A percentile compares a stretch with the other conserved stretches of the same genome.
These are phyloP conservation scores for Coremacera marginata DNA, from an alignment of 2,888 invertebrate genomes.

Conservation along the genomic window DNA sequence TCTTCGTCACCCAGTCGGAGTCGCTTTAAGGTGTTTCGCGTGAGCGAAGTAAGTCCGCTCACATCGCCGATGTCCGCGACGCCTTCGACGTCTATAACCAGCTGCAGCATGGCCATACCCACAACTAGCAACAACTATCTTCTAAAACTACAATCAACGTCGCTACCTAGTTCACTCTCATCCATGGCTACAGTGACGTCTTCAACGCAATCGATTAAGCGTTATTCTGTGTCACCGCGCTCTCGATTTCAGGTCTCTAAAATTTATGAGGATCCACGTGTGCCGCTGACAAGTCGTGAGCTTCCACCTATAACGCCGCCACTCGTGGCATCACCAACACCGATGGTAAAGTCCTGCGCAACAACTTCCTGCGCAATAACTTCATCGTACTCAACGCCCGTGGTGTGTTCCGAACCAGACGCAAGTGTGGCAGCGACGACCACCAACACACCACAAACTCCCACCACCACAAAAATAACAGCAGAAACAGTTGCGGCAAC, in stretches of 20 bases:
- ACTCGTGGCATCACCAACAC: slow-evolving; percentile 62
- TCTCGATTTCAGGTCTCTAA: slow-evolving; percentile 66
- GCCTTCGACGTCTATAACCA: slow-evolving; percentile 24
- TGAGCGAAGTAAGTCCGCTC: slow-evolving; percentile 63
- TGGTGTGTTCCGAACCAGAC: slow-evolving; percentile 21
- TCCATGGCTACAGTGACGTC: slow-evolving; percentile 63
- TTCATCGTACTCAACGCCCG: slow-evolving; percentile 13
- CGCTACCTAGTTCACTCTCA: slow-evolving; percentile 60
- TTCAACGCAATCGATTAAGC: slow-evolving; percentile 65
- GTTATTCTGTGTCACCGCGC: slow-evolving; percentile 64
- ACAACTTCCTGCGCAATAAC: slow-evolving; percentile 10
- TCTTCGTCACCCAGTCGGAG: slow-evolving; percentile 78
- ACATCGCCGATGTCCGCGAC: slow-evolving; percentile 60
- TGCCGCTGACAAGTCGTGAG: slow-evolving; percentile 55
- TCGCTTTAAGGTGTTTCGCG: slow-evolving; percentile 69
- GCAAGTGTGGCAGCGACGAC: slow-evolving; percentile 38
- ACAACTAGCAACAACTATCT: slow-evolving; percentile 48
- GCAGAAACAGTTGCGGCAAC: slow-evolving; percentile 1
- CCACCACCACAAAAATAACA: not conserved
- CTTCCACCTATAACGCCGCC: slow-evolving; percentile 63
- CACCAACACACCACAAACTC: slow-evolving; percentile 48
- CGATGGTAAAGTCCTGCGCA: slow-evolving; percentile 52
- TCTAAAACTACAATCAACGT: slow-evolving; percentile 42
- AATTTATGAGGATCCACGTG: slow-evolving; percentile 65
- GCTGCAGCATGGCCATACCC: slow-evolving; percentile 55